Percentiles rank a stretch among this genome's conserved stretches.
These are phyloP conservation scores for Hemibates koningsi DNA, from an alignment of 2,113 vertebrate species.

Conservation along the genomic window DNA sequence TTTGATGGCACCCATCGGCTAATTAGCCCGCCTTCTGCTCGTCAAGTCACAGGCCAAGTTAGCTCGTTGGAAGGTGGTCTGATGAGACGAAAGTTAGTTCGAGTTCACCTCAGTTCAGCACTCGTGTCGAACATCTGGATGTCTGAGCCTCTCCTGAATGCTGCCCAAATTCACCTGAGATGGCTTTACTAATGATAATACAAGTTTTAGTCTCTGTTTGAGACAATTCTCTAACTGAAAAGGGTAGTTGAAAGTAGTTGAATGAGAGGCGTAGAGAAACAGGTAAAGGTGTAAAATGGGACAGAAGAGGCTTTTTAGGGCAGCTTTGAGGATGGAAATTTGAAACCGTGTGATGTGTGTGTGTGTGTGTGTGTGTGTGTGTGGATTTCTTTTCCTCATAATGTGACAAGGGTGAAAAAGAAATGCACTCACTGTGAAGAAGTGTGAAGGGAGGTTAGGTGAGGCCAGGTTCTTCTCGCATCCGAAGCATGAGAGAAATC, in stretches of 20 bases:
- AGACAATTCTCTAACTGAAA: background rate
- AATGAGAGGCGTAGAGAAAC: background rate
- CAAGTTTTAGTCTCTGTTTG: background rate
- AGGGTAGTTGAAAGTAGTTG: background rate
- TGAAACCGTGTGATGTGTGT: background rate
- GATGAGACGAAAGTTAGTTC: background rate
- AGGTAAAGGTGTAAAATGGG: background rate
- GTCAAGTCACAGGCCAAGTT: background rate
- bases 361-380: background rate
- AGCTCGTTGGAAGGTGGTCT: background rate
- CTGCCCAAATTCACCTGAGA: background rate
- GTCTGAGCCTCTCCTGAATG: background rate
- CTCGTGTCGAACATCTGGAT: background rate
- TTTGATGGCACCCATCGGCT: constrained; percentile 45
- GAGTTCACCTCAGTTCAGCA: constrained; percentile 7
- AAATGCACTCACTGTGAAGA: background rate
- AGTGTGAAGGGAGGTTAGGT: background rate
- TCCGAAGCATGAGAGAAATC: background rate
- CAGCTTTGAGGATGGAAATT: background rate
- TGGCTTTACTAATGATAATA: background rate
- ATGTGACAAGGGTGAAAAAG: background rate
- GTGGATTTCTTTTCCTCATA: background rate
- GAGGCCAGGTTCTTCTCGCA: background rate
- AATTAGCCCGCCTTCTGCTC: constrained; percentile 47
- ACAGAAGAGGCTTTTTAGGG: background rate